Evolutionary conservation across 2,113 vertebrate genomes (phyloP).

Genomic region (Xiphias gladius): DNA sequence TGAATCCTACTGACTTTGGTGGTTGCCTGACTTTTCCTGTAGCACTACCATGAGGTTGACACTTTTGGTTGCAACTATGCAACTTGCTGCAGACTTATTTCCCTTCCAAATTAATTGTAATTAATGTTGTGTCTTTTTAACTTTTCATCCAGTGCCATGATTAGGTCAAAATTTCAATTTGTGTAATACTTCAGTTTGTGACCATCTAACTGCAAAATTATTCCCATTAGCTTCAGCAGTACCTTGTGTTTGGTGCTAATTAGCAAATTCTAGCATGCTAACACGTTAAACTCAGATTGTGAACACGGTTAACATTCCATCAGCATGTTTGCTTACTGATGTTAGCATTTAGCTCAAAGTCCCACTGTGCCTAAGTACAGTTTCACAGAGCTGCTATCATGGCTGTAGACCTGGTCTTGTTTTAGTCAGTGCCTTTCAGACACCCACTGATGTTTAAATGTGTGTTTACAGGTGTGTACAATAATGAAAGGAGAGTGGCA

Average conservation of each 20-base stretch:
- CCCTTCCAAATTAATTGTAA: not conserved
- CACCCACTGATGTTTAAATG: not conserved
- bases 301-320: not conserved
- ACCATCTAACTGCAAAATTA: not conserved
- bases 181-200: not conserved
- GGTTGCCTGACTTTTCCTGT: not conserved
- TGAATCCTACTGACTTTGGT: not conserved
- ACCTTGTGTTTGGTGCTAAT: not conserved
- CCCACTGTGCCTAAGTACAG: not conserved
- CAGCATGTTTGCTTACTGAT: not conserved
- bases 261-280: not conserved
- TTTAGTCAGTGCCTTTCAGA: constrained; percentile 1
- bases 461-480: constrained; percentile 88
- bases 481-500: constrained; percentile 92
- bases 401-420: not conserved
- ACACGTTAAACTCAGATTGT: not conserved
- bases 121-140: not conserved
- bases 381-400: not conserved
- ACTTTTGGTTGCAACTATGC: not conserved
- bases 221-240: not conserved
- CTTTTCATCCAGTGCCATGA: not conserved
- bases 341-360: not conserved
- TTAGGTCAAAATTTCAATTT: not conserved
- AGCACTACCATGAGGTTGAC: not conserved
- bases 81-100: not conserved